Conservation (phyloP, 2,888 invertebrate species). For the Ypsolopha scabrella region DNA sequence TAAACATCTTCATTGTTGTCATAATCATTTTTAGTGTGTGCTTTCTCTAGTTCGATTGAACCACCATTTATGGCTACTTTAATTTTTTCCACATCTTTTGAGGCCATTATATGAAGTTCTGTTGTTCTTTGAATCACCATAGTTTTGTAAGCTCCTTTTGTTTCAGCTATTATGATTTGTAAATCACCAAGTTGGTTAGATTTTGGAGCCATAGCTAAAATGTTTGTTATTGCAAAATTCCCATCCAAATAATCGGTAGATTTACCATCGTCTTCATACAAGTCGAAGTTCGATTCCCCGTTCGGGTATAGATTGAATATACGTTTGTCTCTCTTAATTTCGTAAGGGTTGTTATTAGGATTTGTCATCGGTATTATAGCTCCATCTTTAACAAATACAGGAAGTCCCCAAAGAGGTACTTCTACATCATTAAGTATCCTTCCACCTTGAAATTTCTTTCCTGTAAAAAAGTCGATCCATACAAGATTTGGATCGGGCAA, state of each 20-base stretch:
- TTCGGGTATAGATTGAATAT: conserved; percentile 45
- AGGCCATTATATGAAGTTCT: conserved; percentile 39
- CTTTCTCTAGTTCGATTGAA: conserved; percentile 25
- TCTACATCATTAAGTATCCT: conserved; percentile 42
- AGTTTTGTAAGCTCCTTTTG: conserved; percentile 33
- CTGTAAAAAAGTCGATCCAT: conserved; percentile 55
- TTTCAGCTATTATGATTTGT: conserved; percentile 35
- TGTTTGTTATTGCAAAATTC: conserved; percentile 31
- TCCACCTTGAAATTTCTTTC: conserved; percentile 51
- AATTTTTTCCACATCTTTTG: conserved; percentile 25
- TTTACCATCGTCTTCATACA: conserved; percentile 58
- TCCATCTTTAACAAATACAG: conserved; percentile 51
- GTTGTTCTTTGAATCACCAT: conserved; percentile 40
- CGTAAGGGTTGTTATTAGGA: conserved; percentile 46
- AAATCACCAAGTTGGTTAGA: conserved; percentile 31
- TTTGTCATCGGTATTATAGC: conserved; percentile 53
- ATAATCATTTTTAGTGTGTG: conserved; percentile 32
- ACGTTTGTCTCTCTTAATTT: conserved; percentile 38
- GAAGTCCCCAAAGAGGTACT: conserved; percentile 52
- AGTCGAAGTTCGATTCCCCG: conserved; percentile 27
- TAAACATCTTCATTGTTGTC: conserved; percentile 30
- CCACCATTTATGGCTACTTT: conserved; percentile 36
- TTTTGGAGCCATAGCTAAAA: conserved; percentile 23
- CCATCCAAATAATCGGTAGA: conserved; percentile 35
- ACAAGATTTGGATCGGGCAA: conserved; percentile 40